These are phyloP conservation scores for Colostygia pectinataria DNA, from an alignment of 2,888 invertebrate genomes.

Conservation along the genomic window DNA sequence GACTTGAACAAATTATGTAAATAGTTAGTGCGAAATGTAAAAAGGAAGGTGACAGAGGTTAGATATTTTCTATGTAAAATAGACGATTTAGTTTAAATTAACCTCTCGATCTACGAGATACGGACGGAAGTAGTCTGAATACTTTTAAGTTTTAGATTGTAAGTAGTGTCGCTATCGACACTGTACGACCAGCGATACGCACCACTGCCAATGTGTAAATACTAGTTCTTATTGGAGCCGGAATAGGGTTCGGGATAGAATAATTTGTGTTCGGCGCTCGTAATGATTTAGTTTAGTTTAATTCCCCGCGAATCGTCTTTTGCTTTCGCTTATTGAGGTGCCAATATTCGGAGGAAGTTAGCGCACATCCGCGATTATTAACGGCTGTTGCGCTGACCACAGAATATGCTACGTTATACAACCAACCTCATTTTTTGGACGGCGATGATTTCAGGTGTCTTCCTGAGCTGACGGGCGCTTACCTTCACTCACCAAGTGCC, in stretches of 20 bases:
- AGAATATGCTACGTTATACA: not conserved
- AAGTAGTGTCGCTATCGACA: conserved; percentile 38
- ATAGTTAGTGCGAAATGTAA: conserved; percentile 66
- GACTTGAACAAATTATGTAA: conserved; percentile 60
- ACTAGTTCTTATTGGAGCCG: conserved; percentile 46
- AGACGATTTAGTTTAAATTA: conserved; percentile 50
- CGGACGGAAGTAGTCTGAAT: conserved; percentile 58
- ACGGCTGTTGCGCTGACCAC: conserved; percentile 18
- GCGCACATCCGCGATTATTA: conserved; percentile 1
- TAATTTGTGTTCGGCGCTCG: conserved; percentile 52
- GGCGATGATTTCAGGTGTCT: conserved; percentile 27
- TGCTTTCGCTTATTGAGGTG: conserved; percentile 51
- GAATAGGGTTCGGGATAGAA: conserved; percentile 46
- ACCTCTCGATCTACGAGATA: conserved; percentile 29
- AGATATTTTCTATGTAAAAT: conserved; percentile 44
- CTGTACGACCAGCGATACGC: conserved; percentile 70
- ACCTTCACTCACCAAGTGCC: conserved; percentile 63
- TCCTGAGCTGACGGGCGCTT: conserved; percentile 29
- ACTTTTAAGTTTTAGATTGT: conserved; percentile 47
- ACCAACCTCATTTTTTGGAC: conserved; percentile 10
- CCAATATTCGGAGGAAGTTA: conserved; percentile 30
- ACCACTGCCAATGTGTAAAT: conserved; percentile 79
- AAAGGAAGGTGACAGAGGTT: conserved; percentile 34
- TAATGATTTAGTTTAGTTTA: conserved; percentile 41
- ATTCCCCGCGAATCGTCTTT: conserved; percentile 41